Evolutionary conservation across 1,140 invertebrate species (phyloP).

Genomic region (Megalopta genalis): DNA sequence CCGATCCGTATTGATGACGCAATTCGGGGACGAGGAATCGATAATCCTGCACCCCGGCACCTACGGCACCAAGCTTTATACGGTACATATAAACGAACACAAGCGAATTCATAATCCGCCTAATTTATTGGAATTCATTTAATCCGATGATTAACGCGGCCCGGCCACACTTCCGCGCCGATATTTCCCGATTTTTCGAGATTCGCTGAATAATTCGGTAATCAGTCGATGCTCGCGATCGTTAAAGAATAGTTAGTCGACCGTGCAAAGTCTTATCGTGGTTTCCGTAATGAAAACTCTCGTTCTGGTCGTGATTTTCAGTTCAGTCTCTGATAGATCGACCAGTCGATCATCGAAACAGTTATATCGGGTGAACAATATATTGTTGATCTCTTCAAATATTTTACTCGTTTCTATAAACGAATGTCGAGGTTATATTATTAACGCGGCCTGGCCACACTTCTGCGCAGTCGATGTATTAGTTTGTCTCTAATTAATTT

Average conservation of each 20-base stretch:
- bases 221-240: background rate
- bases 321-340: background rate
- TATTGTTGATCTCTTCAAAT: too few species aligned
- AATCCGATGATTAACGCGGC: constrained; percentile 26
- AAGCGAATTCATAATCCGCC: constrained; percentile 33
- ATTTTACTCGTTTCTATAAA: too few species aligned
- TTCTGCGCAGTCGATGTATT: too few species aligned
- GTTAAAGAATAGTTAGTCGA: constrained; percentile 14
- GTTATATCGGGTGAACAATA: too few species aligned
- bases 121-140: constrained; percentile 42
- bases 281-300: background rate
- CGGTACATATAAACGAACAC: background rate
- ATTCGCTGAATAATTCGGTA: constrained; percentile 11
- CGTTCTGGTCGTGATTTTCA: background rate
- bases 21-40: background rate
- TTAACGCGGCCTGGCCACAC: too few species aligned
- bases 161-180: background rate
- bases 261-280: background rate
- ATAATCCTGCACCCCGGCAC: background rate
- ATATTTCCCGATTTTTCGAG: background rate
- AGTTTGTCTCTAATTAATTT: too few species aligned
- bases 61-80: background rate
- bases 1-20: constrained; percentile 4
- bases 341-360: too few species aligned
- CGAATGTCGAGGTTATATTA: too few species aligned